Conservation (phyloP, 37 sponge, comb jelly and placozoan species). For the Diacarnus erythraeanus region DNA sequence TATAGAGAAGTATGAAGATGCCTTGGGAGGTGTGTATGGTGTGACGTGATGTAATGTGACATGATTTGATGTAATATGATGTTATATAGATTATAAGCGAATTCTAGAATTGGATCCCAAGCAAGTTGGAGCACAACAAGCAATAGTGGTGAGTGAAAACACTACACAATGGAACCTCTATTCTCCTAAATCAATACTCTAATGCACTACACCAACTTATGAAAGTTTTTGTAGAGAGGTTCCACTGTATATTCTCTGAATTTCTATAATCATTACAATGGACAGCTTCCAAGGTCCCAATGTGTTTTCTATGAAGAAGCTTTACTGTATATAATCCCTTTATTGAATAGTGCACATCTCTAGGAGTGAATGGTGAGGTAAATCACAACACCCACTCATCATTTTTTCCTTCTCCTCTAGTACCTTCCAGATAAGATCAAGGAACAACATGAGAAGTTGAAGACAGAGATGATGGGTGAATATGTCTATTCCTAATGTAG, state of each 20-base stretch:
- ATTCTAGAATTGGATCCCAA: constrained; percentile 71
- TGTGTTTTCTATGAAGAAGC: too few species aligned
- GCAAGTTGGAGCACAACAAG: constrained; percentile 60
- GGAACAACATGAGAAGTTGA: constrained; percentile 90
- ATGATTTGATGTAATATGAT: neutral
- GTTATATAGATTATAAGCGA: constrained; percentile 76
- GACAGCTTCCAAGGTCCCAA: too few species aligned
- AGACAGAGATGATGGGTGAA: constrained; percentile 93
- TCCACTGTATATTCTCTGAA: too few species aligned
- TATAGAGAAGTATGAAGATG: constrained; percentile 87
- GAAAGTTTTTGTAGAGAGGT: too few species aligned
- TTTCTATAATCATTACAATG: too few species aligned
- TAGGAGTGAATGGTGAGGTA: too few species aligned
- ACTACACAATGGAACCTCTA: too few species aligned
- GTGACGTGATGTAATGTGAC: neutral
- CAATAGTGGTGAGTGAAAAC: constrained; percentile 61
- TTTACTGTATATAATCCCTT: too few species aligned
- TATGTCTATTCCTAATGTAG: too few species aligned
- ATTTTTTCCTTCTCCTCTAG: constrained; percentile 18
- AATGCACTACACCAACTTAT: too few species aligned
- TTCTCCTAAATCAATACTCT: too few species aligned
- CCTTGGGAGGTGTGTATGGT: constrained; percentile 73
- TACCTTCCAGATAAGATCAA: constrained; percentile 88
- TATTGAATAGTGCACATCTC: too few species aligned
- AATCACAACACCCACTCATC: neutral